phyloP scores from a whole-genome alignment of 2,888 invertebrate genomes.

The Microchrysa polita region DNA sequence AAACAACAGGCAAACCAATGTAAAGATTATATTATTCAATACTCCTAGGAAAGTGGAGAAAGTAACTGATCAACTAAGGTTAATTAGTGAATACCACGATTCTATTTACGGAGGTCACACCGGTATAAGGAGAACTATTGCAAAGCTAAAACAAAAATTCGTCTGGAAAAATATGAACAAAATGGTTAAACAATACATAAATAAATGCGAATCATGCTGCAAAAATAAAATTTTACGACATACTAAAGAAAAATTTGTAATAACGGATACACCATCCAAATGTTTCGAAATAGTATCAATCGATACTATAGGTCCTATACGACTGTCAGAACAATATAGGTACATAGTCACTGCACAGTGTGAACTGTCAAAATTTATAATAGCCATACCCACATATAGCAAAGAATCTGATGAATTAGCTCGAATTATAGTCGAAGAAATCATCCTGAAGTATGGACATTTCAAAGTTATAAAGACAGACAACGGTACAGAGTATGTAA shows the following conservation, averaged over 20 bases:
- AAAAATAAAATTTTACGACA: slow-evolving; percentile 22
- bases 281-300: slow-evolving; percentile 45
- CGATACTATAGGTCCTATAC: slow-evolving; percentile 43
- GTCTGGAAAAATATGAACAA: slow-evolving; percentile 7
- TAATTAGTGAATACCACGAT: not conserved
- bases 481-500: slow-evolving; percentile 24
- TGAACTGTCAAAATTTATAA: no score
- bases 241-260: no score
- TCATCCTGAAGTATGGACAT: no score
- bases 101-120: not conserved
- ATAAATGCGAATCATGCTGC: slow-evolving; percentile 42
- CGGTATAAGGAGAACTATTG: not conserved
- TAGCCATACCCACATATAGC: slow-evolving; percentile 43
- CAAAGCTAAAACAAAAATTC: not conserved
- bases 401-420: slow-evolving; percentile 43
- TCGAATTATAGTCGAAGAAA: no score
- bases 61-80: not conserved
- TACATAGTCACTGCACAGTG: slow-evolving; percentile 46
- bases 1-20: not conserved
- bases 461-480: not conserved
- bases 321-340: slow-evolving; percentile 41
- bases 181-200: slow-evolving; percentile 1
- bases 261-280: slow-evolving; percentile 45
- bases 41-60: not conserved
- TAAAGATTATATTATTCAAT: slow-evolving; percentile 9